A percentile compares a stretch with the other conserved stretches of the same genome.
phyloP scores from a whole-genome alignment of 2,797 vertebrate genomes.

The Gallinago stenura region DNA sequence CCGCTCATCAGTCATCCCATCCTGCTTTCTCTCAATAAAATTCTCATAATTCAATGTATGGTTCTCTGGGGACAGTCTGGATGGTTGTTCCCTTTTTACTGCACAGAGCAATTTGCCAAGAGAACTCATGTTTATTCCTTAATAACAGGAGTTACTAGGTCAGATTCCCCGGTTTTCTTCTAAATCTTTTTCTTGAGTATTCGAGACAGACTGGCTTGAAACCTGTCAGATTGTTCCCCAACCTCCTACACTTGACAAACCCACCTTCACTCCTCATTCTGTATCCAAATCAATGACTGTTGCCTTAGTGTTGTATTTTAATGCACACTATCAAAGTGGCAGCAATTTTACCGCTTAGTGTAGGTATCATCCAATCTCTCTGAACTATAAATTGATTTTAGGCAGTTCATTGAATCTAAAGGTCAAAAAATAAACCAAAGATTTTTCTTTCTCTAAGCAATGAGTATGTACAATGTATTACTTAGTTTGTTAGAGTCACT shows the following conservation, averaged over 20 bases:
- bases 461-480: conserved; percentile 24
- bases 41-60: neutral
- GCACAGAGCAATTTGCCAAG: neutral
- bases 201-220: neutral
- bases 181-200: neutral
- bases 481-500: conserved; percentile 43
- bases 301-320: neutral
- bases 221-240: neutral
- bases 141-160: neutral
- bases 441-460: conserved; percentile 32
- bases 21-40: neutral
- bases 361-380: conserved; percentile 38
- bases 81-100: neutral
- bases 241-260: neutral
- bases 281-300: neutral
- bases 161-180: neutral
- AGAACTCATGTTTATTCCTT: neutral
- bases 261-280: neutral
- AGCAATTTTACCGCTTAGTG: conserved; percentile 56
- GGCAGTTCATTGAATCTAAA: conserved; percentile 63
- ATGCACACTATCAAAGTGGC: conserved; percentile 30
- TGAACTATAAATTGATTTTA: conserved; percentile 73
- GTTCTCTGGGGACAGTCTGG: neutral
- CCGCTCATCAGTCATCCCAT: neutral
- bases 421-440: conserved; percentile 65